Conservation (phyloP, 1,140 invertebrate species). For the Teleogryllus occipitalis region DNA sequence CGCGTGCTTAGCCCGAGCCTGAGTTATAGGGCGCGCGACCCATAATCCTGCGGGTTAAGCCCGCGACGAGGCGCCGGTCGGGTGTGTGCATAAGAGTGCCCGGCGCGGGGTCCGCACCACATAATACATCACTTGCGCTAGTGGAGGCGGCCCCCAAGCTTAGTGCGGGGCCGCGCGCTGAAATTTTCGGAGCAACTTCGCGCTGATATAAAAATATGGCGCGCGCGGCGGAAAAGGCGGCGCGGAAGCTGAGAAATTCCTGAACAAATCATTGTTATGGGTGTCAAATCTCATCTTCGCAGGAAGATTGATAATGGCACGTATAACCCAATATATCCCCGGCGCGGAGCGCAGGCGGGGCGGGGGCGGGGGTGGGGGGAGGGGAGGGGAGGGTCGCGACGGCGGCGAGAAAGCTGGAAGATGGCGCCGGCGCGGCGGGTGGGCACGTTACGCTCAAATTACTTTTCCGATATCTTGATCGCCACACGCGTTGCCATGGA, state of each 20-base stretch:
- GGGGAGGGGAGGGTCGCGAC: too few species aligned
- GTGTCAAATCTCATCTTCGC: background rate
- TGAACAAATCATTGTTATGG: conserved; percentile 5
- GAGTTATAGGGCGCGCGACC: too few species aligned
- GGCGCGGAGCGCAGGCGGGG: too few species aligned
- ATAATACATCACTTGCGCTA: background rate
- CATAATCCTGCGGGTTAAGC: background rate
- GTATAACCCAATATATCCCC: background rate
- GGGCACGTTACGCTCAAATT: background rate
- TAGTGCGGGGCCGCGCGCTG: background rate
- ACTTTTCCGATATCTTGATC: conserved; percentile 4
- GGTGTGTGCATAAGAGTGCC: background rate
- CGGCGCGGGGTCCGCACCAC: background rate
- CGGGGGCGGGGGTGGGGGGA: too few species aligned
- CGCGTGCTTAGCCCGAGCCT: too few species aligned
- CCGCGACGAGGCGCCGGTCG: too few species aligned
- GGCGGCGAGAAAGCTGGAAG: background rate
- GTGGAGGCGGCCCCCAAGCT: background rate
- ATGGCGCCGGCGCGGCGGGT: too few species aligned
- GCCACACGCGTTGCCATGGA: background rate
- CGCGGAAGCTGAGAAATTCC: background rate
- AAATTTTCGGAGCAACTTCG: background rate
- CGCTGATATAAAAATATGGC: background rate
- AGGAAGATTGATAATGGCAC: background rate
- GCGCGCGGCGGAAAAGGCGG: background rate